Evolutionary conservation across 2,888 invertebrate species (phyloP).

Genomic region (Ormyrus thymus): DNA sequence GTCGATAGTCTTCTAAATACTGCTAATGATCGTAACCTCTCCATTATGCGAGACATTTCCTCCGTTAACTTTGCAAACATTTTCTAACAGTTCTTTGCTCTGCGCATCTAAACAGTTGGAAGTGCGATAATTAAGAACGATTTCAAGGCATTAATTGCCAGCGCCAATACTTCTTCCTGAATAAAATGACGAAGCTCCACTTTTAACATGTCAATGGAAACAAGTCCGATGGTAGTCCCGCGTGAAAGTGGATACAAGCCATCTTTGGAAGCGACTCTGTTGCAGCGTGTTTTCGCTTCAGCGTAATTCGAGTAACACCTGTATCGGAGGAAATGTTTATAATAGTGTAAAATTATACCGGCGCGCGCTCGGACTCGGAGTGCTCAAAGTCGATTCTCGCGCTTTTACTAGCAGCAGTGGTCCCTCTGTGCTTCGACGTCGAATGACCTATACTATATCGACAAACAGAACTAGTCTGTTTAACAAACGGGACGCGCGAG

Average conservation of each 20-base stretch:
- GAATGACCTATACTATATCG: constrained; percentile 15
- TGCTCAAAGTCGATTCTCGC: too few relatives aligned
- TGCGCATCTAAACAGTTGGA: too few relatives aligned
- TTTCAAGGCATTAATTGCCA: too few relatives aligned
- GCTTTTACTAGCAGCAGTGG: neutral
- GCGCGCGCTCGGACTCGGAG: neutral
- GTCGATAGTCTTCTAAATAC: neutral
- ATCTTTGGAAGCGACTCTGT: neutral
- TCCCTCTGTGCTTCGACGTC: neutral
- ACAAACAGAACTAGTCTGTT: constrained; percentile 28
- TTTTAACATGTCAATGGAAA: too few relatives aligned
- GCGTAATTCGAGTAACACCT: constrained; percentile 31
- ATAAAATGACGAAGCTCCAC: too few relatives aligned
- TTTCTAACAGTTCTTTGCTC: neutral
- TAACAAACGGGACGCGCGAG: constrained; percentile 3
- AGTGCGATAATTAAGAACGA: too few relatives aligned
- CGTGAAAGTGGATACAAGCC: too few relatives aligned
- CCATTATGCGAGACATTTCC: neutral
- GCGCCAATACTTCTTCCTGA: too few relatives aligned
- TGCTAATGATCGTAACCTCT: neutral
- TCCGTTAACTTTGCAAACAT: constrained; percentile 1
- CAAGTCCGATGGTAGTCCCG: too few relatives aligned
- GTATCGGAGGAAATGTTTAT: constrained; percentile 29
- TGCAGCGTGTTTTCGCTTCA: neutral
- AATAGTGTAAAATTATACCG: constrained; percentile 44